phyloP scores from a whole-genome alignment of 2,797 vertebrate species.

The Otolemur crassicaudatus region DNA sequence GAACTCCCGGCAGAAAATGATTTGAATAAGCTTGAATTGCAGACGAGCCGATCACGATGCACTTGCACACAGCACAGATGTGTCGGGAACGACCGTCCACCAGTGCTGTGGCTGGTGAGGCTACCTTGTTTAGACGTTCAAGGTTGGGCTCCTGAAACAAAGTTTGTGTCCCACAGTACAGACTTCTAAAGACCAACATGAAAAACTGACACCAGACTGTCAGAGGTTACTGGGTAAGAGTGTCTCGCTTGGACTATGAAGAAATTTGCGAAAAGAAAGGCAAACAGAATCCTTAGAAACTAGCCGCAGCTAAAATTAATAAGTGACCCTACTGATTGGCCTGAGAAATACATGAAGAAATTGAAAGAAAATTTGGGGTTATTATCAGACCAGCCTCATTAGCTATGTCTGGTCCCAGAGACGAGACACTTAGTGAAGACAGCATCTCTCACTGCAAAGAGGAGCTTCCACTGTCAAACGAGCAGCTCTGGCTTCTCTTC shows the following conservation, averaged over 20 bases:
- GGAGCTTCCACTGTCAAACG: neutral
- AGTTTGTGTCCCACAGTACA: neutral
- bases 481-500: neutral
- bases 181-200: slow-evolving; percentile 30
- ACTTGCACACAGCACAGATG: neutral
- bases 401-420: neutral
- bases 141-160: neutral
- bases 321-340: neutral
- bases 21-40: slow-evolving; percentile 36
- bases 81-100: neutral
- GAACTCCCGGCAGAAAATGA: neutral
- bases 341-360: slow-evolving; percentile 29
- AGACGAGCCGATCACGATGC: slow-evolving; percentile 29
- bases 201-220: neutral
- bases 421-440: neutral
- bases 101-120: neutral
- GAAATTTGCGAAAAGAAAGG: slow-evolving; percentile 44
- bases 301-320: slow-evolving; percentile 39
- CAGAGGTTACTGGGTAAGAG: neutral
- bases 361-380: neutral
- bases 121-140: neutral
- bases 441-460: neutral
- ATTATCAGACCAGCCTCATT: slow-evolving; percentile 24
- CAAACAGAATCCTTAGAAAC: slow-evolving; percentile 8
- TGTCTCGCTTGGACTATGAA: neutral